phyloP scores from a whole-genome alignment of 92 coral and sea anemone genomes.

The Scolanthus callimorphus region DNA sequence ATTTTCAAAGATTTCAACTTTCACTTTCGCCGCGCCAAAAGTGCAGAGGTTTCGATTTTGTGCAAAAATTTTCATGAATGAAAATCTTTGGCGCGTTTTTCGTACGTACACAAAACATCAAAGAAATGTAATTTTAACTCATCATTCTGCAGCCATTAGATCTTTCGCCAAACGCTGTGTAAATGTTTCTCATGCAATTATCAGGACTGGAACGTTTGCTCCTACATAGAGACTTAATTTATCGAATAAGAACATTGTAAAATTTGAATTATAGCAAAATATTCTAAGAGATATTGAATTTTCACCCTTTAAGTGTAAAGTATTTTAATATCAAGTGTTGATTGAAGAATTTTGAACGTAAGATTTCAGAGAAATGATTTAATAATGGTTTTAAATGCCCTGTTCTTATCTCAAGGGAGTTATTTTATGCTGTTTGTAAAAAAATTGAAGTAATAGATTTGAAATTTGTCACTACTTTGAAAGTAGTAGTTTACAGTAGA shows the following conservation, averaged over 20 bases:
- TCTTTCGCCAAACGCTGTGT: constrained; percentile 57
- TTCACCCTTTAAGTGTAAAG: constrained; percentile 95
- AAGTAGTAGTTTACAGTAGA: constrained; percentile 87
- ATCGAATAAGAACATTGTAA: constrained; percentile 95
- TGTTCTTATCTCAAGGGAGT: constrained; percentile 71
- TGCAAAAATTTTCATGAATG: constrained; percentile 38
- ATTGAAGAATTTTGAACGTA: constrained; percentile 78
- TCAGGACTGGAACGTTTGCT: constrained; percentile 67
- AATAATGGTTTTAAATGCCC: constrained; percentile 61
- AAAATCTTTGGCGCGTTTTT: constrained; percentile 38
- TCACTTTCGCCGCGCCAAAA: constrained; percentile 23
- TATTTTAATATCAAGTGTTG: constrained; percentile 92
- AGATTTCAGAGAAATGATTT: constrained; percentile 71
- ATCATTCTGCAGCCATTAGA: constrained; percentile 17
- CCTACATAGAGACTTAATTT: constrained; percentile 93
- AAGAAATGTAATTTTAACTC: constrained; percentile 35
- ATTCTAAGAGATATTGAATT: constrained; percentile 75
- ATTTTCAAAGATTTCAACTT: constrained; percentile 38
- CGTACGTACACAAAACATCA: constrained; percentile 27
- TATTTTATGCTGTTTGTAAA: constrained; percentile 57
- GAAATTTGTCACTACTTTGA: constrained; percentile 88
- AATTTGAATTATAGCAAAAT: constrained; percentile 91
- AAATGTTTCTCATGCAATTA: constrained; percentile 61
- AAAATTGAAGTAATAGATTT: constrained; percentile 53
- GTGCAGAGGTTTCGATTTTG: constrained; percentile 43